Evolutionary conservation across 2,888 invertebrate genomes (phyloP).

Genomic region (Epirrhoe alternata): DNA sequence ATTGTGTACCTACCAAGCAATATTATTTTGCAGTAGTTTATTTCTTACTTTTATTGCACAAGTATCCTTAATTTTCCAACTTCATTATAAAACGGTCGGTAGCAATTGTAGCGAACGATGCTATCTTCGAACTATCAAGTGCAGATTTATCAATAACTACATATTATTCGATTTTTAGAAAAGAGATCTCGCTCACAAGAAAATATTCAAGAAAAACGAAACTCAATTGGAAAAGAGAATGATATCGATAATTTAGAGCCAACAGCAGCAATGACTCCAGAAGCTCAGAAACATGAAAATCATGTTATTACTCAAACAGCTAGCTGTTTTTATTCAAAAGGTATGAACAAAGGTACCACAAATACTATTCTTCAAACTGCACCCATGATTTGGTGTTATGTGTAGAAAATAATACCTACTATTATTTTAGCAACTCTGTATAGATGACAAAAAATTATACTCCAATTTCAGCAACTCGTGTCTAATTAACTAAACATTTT

Average conservation of each 20-base stretch:
- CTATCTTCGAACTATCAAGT: conserved; percentile 12
- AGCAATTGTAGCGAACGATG: background rate
- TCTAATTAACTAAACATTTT: background rate
- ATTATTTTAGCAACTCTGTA: no score
- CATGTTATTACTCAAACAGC: conserved; percentile 19
- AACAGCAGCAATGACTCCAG: conserved; percentile 1
- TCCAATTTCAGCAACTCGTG: background rate
- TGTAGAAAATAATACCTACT: background rate
- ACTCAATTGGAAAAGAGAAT: conserved; percentile 8
- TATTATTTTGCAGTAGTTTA: no score
- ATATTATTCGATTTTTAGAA: conserved; percentile 20
- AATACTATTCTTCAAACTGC: background rate
- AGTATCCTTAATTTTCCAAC: no score
- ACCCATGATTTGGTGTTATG: background rate
- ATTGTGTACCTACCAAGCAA: no score
- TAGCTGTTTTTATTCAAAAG: conserved; percentile 27
- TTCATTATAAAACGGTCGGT: background rate
- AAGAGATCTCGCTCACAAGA: conserved; percentile 4
- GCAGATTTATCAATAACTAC: conserved; percentile 14
- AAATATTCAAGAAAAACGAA: conserved; percentile 3
- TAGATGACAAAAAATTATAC: no score
- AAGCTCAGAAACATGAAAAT: conserved; percentile 18
- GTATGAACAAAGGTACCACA: conserved; percentile 11
- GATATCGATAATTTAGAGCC: conserved; percentile 1
- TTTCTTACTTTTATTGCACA: no score